A percentile compares a stretch with the other conserved stretches of the same genome.
Conservation (phyloP, 1,140 invertebrate genomes). For the Drosophila pachea region DNA sequence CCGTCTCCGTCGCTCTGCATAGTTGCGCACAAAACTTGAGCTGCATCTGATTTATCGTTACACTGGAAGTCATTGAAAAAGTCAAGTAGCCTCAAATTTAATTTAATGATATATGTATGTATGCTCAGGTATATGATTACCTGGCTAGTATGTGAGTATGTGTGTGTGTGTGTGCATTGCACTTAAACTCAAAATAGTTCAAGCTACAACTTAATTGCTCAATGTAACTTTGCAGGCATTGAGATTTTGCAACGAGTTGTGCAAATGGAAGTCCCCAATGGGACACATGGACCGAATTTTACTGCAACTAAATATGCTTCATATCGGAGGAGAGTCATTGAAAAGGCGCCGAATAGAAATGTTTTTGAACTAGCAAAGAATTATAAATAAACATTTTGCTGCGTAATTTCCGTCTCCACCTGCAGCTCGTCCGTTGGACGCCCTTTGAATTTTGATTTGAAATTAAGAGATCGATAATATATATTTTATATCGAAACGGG, state of each 20-base stretch:
- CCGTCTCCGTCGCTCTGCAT: not conserved
- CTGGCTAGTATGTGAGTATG: not conserved
- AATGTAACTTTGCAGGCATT: slow-evolving; percentile 28
- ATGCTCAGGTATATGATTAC: slow-evolving; percentile 10
- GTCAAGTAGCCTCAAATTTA: slow-evolving; percentile 72
- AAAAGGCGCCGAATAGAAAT: too few relatives aligned
- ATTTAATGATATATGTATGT: slow-evolving; percentile 28
- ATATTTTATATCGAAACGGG: too few relatives aligned
- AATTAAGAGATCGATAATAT: too few relatives aligned
- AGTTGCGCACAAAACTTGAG: not conserved
- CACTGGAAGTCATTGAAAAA: slow-evolving; percentile 75
- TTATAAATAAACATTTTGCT: too few relatives aligned
- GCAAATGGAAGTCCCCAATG: not conserved
- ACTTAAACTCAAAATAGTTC: slow-evolving; percentile 16
- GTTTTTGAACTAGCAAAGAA: too few relatives aligned
- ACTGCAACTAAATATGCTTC: too few relatives aligned
- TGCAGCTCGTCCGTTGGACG: too few relatives aligned
- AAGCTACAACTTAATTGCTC: not conserved
- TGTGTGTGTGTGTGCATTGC: slow-evolving; percentile 2
- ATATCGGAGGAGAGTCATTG: too few relatives aligned
- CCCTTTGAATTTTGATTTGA: too few relatives aligned
- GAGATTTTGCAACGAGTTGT: slow-evolving; percentile 8
- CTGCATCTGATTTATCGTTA: slow-evolving; percentile 62
- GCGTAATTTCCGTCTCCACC: too few relatives aligned
- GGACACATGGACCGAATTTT: too few relatives aligned